phyloP scores from a whole-genome alignment of 1,140 invertebrate genomes.

The Drosophila pruinosa region DNA sequence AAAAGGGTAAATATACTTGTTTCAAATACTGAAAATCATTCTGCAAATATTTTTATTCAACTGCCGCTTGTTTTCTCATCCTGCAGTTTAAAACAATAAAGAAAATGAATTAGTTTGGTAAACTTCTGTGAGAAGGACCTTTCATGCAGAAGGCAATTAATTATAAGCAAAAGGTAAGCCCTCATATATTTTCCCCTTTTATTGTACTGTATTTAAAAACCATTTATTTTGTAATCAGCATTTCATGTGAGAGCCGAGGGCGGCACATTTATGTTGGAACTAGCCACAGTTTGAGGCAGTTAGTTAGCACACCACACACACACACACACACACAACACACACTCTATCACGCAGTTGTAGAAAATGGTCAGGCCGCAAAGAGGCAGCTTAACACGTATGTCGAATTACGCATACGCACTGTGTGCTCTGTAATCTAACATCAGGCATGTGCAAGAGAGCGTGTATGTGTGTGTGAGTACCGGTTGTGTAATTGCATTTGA shows the following conservation, averaged over 20 bases:
- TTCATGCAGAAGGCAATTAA: neutral
- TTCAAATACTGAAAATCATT: neutral
- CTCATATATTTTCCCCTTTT: neutral
- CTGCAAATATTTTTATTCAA: neutral
- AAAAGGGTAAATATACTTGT: no score
- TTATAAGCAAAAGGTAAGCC: neutral
- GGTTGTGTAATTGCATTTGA: conserved; percentile 71
- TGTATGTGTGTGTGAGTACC: conserved; percentile 1
- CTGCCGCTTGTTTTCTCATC: neutral
- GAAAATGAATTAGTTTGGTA: neutral
- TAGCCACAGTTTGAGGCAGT: neutral
- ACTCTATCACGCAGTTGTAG: neutral
- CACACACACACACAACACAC: neutral
- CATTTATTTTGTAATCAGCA: neutral
- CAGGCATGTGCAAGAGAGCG: neutral
- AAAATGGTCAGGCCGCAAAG: conserved; percentile 25
- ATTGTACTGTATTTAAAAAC: neutral
- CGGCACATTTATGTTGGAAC: neutral
- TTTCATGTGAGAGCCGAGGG: neutral
- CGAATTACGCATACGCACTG: conserved; percentile 70
- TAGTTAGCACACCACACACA: neutral
- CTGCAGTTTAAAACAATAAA: neutral
- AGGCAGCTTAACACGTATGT: conserved; percentile 41
- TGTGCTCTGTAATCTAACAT: conserved; percentile 57
- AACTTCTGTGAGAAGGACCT: neutral